A percentile compares a stretch with the other conserved stretches of the same genome.
These are phyloP conservation scores for Drosophila sulfurigaster DNA, from an alignment of 1,140 invertebrate species.

Conservation along the genomic window DNA sequence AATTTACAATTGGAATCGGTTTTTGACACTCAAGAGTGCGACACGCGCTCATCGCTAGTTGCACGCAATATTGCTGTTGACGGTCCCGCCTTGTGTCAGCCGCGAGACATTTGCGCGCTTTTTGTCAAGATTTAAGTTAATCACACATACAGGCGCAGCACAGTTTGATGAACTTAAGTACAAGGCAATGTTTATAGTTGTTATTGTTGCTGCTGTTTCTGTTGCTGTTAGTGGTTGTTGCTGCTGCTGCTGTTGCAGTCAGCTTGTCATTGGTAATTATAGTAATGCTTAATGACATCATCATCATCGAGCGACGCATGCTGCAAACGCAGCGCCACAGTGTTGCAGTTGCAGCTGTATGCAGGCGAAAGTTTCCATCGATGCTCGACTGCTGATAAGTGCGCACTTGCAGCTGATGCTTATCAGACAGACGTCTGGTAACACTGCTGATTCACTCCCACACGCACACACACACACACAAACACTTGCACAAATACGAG, in stretches of 20 bases:
- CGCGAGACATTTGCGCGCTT: constrained; percentile 70
- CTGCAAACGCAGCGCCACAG: neutral
- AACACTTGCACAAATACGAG: neutral
- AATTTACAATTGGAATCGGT: neutral
- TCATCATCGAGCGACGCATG: constrained; percentile 27
- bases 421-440: constrained; percentile 43
- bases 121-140: constrained; percentile 79
- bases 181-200: constrained; percentile 34
- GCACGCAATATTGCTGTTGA: constrained; percentile 16
- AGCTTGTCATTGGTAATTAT: constrained; percentile 49
- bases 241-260: constrained; percentile 16
- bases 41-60: constrained; percentile 41
- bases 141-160: constrained; percentile 43
- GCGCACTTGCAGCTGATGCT: constrained; percentile 53
- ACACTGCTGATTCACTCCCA: constrained; percentile 27
- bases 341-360: constrained; percentile 20
- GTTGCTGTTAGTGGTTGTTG: too few species aligned
- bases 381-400: constrained; percentile 41
- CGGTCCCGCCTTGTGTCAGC: constrained; percentile 22
- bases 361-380: constrained; percentile 51
- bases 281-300: constrained; percentile 58
- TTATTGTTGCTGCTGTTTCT: constrained; percentile 11
- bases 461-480: constrained; percentile 23
- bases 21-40: constrained; percentile 6
- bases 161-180: constrained; percentile 72